These are phyloP conservation scores for Caenorhabditis auriculariae DNA, from an alignment of 2,888 invertebrate genomes.

Conservation along the genomic window DNA sequence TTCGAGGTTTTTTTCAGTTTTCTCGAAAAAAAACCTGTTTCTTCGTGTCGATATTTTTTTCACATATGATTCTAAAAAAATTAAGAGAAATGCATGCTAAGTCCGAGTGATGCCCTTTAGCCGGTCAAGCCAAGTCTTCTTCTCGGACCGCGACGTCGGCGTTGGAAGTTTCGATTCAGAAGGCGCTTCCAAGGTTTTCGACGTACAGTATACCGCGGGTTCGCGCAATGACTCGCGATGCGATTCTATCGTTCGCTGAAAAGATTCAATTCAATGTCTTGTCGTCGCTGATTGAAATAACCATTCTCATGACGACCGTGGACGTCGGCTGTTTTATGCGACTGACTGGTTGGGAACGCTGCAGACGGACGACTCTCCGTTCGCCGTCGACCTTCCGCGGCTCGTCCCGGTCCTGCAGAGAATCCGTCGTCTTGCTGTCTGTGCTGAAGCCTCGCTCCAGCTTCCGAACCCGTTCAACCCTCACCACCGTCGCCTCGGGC, in stretches of 20 bases:
- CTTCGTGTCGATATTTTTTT: too few relatives aligned
- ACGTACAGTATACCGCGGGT: constrained; percentile 3
- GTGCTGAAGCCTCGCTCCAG: constrained; percentile 23
- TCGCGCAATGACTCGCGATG: background rate
- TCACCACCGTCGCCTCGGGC: constrained; percentile 15
- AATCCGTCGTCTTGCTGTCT: constrained; percentile 24
- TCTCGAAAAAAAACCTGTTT: too few relatives aligned
- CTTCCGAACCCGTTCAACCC: constrained; percentile 24
- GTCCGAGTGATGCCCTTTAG: constrained; percentile 24
- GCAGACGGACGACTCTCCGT: constrained; percentile 13
- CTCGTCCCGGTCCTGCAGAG: constrained; percentile 17
- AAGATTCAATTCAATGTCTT: background rate
- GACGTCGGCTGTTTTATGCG: constrained; percentile 26
- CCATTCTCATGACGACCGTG: background rate
- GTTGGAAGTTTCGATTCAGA: constrained; percentile 18
- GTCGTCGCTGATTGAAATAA: background rate
- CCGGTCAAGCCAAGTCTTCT: constrained; percentile 25
- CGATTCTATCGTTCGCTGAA: constrained; percentile 23
- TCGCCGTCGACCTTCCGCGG: constrained; percentile 7
- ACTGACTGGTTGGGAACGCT: constrained; percentile 34
- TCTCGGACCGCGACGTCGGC: constrained; percentile 24
- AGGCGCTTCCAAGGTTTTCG: constrained; percentile 7
- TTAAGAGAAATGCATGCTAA: too few relatives aligned
- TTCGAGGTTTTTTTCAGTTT: too few relatives aligned
- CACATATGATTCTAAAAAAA: too few relatives aligned